Evolutionary conservation across 2,113 vertebrate genomes (phyloP).

Genomic region (Xyrauchen texanus): DNA sequence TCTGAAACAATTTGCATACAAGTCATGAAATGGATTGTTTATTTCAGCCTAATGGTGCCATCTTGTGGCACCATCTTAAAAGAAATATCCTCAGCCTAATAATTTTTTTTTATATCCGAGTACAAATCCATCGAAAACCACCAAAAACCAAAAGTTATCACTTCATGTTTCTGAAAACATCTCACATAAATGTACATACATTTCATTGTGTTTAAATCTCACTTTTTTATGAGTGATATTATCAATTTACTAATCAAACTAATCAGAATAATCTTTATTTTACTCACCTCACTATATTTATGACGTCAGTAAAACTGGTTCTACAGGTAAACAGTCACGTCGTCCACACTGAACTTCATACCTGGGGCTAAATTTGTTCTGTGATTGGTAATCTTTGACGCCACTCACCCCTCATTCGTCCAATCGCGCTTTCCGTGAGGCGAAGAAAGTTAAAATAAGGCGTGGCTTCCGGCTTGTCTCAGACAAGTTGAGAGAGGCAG

Average conservation of each 20-base stretch:
- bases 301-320: background rate
- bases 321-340: background rate
- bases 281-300: background rate
- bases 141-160: too few relatives aligned
- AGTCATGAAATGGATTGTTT: background rate
- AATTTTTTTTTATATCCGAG: too few relatives aligned
- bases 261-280: background rate
- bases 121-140: too few relatives aligned
- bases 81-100: background rate
- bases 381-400: conserved; percentile 13
- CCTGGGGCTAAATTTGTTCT: background rate
- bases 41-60: conserved; percentile 42
- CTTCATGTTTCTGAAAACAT: background rate
- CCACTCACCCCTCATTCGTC: background rate
- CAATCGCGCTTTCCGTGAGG: background rate
- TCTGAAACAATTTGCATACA: too few relatives aligned
- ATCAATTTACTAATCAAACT: background rate
- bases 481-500: conserved; percentile 32
- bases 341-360: conserved; percentile 18
- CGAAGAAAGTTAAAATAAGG: background rate
- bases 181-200: background rate
- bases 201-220: background rate
- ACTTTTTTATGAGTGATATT: background rate
- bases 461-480: conserved; percentile 28
- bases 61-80: conserved; percentile 39